Conservation (phyloP, 1,140 invertebrate species). For the Calliopsis andreniformis region DNA sequence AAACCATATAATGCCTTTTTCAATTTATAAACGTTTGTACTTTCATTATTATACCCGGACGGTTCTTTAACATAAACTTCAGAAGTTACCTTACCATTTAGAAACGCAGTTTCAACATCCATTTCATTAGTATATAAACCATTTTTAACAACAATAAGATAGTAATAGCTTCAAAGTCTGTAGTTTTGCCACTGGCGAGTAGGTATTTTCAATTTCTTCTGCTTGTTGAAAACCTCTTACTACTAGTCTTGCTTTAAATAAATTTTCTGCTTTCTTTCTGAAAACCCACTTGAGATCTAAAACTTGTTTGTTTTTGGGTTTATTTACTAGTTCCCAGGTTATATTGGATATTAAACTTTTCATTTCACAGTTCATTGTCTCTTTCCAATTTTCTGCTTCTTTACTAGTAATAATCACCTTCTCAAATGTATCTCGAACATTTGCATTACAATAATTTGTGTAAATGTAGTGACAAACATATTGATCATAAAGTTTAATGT, state of each 20-base stretch:
- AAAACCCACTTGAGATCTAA: neutral
- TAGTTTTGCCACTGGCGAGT: constrained; percentile 12
- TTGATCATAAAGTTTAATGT: neutral
- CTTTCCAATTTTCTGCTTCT: neutral
- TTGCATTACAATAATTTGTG: neutral
- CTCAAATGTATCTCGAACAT: neutral
- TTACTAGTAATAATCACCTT: neutral
- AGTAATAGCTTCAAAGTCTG: constrained; percentile 21
- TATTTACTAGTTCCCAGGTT: neutral
- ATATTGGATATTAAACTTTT: constrained; percentile 8
- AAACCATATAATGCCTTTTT: constrained; percentile 11
- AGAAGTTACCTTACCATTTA: constrained; percentile 11
- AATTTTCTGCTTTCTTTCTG: constrained; percentile 2
- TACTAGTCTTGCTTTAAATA: constrained; percentile 8
- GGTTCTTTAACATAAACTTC: constrained; percentile 20
- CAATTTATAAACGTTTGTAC: constrained; percentile 1
- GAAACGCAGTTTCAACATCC: neutral
- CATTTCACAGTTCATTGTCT: constrained; percentile 14
- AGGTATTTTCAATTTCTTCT: constrained; percentile 9
- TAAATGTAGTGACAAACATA: neutral
- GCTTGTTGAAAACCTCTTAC: constrained; percentile 18
- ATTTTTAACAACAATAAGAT: neutral
- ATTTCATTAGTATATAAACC: neutral
- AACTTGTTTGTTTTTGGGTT: neutral
- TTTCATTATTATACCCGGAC: neutral